Conservation (phyloP, 2,113 vertebrate genomes). For the Lipotes vexillifer region DNA sequence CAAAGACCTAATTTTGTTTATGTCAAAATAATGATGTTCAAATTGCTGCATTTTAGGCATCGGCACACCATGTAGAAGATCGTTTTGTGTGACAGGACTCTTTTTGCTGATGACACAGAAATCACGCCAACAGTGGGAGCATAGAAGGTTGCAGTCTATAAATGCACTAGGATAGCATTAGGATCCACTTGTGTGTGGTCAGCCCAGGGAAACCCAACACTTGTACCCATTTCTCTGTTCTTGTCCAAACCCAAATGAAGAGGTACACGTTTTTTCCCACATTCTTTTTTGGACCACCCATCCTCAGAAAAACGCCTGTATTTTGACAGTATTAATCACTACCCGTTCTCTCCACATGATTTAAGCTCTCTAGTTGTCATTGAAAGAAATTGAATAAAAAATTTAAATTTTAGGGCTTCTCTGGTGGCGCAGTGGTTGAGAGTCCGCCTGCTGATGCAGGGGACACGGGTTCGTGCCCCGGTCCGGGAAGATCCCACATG, state of each 20-base stretch:
- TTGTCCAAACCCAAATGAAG: not conserved
- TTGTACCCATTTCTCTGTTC: not conserved
- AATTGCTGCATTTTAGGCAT: not conserved
- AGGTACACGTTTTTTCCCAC: not conserved
- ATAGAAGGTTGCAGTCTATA: not conserved
- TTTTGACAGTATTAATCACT: not conserved
- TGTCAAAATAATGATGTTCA: not conserved
- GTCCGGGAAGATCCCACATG: no score
- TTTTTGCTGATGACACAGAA: not conserved
- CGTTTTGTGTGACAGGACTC: not conserved
- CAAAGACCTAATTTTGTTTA: not conserved
- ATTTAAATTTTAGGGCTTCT: not conserved
- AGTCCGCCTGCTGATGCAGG: no score
- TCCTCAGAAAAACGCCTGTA: not conserved
- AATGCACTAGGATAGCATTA: not conserved
- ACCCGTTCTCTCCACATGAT: not conserved
- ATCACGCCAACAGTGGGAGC: not conserved
- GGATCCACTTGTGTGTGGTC: not conserved
- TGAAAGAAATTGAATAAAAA: not conserved
- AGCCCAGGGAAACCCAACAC: not conserved
- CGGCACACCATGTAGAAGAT: not conserved
- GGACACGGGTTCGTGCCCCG: no score
- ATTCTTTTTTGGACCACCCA: not conserved
- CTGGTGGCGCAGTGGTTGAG: no score
- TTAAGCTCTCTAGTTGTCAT: not conserved